Evolutionary conservation across 1,140 invertebrate species (phyloP).

Genomic region (Drosophila mojavensis): DNA sequence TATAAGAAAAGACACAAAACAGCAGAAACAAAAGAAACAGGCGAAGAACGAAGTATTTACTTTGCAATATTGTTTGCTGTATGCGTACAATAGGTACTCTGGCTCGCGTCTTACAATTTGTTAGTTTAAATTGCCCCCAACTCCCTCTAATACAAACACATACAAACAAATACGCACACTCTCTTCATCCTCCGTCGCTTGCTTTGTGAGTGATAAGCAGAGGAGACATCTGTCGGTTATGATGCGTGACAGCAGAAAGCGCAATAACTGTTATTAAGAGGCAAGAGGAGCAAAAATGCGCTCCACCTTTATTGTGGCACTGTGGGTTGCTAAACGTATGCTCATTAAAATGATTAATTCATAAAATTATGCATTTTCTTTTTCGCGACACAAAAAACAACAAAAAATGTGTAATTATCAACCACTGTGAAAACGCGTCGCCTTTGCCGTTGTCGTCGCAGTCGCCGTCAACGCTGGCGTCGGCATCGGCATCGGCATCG

Average conservation of each 20-base stretch:
- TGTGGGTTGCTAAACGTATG: constrained; percentile 59
- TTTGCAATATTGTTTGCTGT: constrained; percentile 27
- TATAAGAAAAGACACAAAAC: constrained; percentile 47
- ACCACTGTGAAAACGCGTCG: constrained; percentile 60
- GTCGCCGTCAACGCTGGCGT: constrained; percentile 12
- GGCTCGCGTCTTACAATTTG: constrained; percentile 47
- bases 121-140: neutral
- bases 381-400: constrained; percentile 36
- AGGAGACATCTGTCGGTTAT: constrained; percentile 62
- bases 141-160: neutral
- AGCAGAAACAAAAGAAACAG: neutral
- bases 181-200: neutral
- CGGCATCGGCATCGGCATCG: constrained; percentile 26
- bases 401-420: constrained; percentile 68
- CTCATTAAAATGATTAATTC: constrained; percentile 77
- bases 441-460: constrained; percentile 32
- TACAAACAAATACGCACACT: neutral
- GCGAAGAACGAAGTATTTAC: neutral
- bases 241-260: constrained; percentile 66
- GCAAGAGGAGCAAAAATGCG: constrained; percentile 37
- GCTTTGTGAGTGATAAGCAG: constrained; percentile 49
- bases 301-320: constrained; percentile 47
- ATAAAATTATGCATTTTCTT: constrained; percentile 50
- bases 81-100: constrained; percentile 44
- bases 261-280: constrained; percentile 76